Evolutionary conservation across 1,140 invertebrate genomes (phyloP), one percentile per base, ranked within the genome.

Genomic region (Piezodorus guildinii): DNA sequence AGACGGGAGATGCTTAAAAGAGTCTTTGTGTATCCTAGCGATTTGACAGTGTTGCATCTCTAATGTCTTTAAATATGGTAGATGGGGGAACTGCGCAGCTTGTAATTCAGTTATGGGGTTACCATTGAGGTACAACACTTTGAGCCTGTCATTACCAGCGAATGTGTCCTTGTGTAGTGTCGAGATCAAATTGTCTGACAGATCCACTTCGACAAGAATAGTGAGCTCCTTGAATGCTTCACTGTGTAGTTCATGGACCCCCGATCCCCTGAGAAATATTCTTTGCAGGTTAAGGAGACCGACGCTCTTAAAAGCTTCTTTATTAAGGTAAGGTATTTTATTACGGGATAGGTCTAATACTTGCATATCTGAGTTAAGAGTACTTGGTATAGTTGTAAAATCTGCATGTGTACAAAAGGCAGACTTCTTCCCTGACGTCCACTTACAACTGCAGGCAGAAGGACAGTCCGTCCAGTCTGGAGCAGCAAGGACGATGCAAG

Each of bases 401-500:
- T 86, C 85, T 62, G 84, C 83, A 71, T 82, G 81, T 61, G 80
- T 77, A 75, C 88, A 91, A 65, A 87, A 78, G 49, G 86, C 88
- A 34, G 86, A 87, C 74, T 89, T 85, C 74, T 91, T 91, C 67
- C 87, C 87, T 70, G 82, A 83, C 72, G 87, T 86, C 89, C 89
- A 91, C 73, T 88, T 89, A 76, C 88, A 90, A 73, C 88, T 85
- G 76, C 88, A 91, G 65, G 82, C 78, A 52, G 78, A 77, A 25
- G 85, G 85, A 72, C 85, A 88, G 68, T 81, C 80, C 67, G 77
- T 74, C 34, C 64, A 54, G 44, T 44, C 58, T 2, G 65, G 54
- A 8, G 39, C 51, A n/a, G 52, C 59, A 23, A 67, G 30, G n/a
- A 49, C 45, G 44, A 56, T 27, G 46, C 59, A 63, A 58, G 62